Evolutionary conservation across 1,140 invertebrate species (phyloP), one percentile per base, ranked within the genome.

Genomic region (Drosophila saltans): DNA sequence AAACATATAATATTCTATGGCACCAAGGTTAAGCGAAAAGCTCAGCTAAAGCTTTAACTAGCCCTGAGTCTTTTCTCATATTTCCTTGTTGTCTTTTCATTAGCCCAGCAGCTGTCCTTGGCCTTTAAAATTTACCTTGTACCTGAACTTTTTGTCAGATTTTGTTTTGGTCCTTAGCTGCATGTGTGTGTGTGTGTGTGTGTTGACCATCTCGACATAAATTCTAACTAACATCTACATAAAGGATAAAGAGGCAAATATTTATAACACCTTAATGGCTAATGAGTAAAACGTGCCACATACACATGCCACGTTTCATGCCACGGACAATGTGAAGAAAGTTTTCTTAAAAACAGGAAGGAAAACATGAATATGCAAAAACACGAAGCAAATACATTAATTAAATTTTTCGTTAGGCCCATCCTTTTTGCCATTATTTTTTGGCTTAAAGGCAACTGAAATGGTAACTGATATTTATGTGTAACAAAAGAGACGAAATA

Each of bases 341-440:
- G 59, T 69, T 80, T 80, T 68, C 45, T 52, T 52, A 8, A 52
- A 52, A 48, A 48, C 5, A 24, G n/a, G 4, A 24, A 52, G 8
- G 16, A 65, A 61, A 80, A 82, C 84, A 89, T 88, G 83, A 88
- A 88, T 88, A 88, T 88, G 83, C 84, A 85, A 88, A 88, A 88
- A 89, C 83, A 88, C 83, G 83, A 88, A 88, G 83, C 55, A 88
- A 88, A 89, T 73, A 80, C 83, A 88, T 88, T 88, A 88, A 88
- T 88, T 88, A 89, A 88, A 88, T 88, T 89, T 88, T 74, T 59
- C 55, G 75, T 63, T 48, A 26, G 16, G 41, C 24, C 56, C 66
- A 21, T 16, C 39, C 7, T 16, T 40, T 24, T 10, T 10, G 4
- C 11, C 8, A 16, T 5, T 36, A 36, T 36, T 6, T 36, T 36